These are phyloP conservation scores for Anguilla obscura DNA, from an alignment of 2,797 vertebrate species.

Conservation along the genomic window DNA sequence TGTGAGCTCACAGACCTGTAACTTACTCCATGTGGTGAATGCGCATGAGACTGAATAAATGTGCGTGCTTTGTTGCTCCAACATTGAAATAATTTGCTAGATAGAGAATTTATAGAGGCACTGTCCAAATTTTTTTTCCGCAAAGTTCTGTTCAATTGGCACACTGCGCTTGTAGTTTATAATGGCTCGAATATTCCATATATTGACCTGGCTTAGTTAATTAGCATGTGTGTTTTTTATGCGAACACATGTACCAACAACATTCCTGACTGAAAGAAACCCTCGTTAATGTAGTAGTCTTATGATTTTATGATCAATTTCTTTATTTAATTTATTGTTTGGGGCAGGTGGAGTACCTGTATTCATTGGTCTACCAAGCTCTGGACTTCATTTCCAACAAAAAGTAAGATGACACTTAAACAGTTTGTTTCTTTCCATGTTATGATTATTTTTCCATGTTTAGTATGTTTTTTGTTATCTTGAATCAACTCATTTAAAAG, in stretches of 20 bases:
- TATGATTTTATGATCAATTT: not conserved
- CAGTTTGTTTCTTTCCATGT: not conserved
- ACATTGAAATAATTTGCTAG: not conserved
- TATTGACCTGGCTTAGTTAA: not conserved
- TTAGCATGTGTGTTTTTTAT: not conserved
- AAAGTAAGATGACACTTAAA: slow-evolving; percentile 70
- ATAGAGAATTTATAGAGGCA: not conserved
- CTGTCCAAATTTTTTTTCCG: not conserved
- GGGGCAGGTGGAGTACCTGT: slow-evolving; percentile 88
- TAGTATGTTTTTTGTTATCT: not conserved
- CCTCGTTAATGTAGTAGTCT: not conserved
- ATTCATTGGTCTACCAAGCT: slow-evolving; percentile 85
- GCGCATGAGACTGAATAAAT: not conserved
- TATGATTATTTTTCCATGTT: not conserved
- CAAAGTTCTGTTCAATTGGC: not conserved
- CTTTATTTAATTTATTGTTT: not conserved
- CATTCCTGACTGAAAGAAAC: not conserved
- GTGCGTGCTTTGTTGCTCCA: not conserved
- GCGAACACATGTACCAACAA: not conserved
- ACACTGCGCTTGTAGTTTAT: not conserved
- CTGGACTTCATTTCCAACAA: slow-evolving; percentile 86
- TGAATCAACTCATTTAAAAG: not conserved
- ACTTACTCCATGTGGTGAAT: too few relatives aligned
- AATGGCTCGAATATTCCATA: not conserved
- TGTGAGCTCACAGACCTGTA: not conserved